Percentiles rank a stretch among this genome's conserved stretches.
Evolutionary conservation across 2,888 invertebrate genomes (phyloP).

Genomic region (Drosophila birchii): DNA sequence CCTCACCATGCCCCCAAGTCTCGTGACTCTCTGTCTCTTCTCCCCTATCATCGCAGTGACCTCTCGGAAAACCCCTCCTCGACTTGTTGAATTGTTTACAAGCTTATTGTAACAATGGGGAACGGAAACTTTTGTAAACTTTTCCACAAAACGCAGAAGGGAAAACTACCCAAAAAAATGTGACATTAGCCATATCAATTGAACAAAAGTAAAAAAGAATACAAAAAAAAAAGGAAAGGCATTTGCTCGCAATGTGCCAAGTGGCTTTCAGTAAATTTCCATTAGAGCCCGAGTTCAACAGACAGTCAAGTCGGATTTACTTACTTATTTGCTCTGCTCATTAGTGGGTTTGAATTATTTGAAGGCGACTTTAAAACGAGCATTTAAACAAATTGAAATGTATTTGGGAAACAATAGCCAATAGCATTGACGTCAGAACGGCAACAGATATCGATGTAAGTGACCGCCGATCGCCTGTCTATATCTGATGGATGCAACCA

Average conservation of each 20-base stretch:
- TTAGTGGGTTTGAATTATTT: conserved; percentile 58
- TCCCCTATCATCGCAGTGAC: conserved; percentile 54
- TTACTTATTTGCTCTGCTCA: conserved; percentile 58
- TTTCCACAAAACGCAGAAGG: conserved; percentile 56
- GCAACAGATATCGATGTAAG: conserved; percentile 2
- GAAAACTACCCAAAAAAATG: conserved; percentile 41
- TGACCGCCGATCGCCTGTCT: conserved; percentile 3
- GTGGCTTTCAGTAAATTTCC: conserved; percentile 73
- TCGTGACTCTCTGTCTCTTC: conserved; percentile 22
- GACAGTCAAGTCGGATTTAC: conserved; percentile 24
- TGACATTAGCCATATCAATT: conserved; percentile 29
- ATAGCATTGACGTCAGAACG: conserved; percentile 21
- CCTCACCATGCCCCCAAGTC: conserved; percentile 30
- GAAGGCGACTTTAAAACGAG: conserved; percentile 14
- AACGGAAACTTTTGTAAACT: conserved; percentile 73
- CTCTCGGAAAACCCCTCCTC: conserved; percentile 47
- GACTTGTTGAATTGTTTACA: conserved; percentile 61
- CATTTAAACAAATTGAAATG: conserved; percentile 29
- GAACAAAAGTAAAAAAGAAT: conserved; percentile 8
- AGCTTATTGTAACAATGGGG: conserved; percentile 43
- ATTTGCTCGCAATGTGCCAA: conserved; percentile 51
- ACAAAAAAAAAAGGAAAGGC: conserved; percentile 15
- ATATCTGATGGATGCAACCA: conserved; percentile 70
- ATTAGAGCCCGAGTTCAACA: conserved; percentile 43
- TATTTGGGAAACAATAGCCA: conserved; percentile 23